Percentiles rank a stretch among this genome's conserved stretches.
phyloP scores from a whole-genome alignment of 2,888 invertebrate species.

The Mimas tiliae region DNA sequence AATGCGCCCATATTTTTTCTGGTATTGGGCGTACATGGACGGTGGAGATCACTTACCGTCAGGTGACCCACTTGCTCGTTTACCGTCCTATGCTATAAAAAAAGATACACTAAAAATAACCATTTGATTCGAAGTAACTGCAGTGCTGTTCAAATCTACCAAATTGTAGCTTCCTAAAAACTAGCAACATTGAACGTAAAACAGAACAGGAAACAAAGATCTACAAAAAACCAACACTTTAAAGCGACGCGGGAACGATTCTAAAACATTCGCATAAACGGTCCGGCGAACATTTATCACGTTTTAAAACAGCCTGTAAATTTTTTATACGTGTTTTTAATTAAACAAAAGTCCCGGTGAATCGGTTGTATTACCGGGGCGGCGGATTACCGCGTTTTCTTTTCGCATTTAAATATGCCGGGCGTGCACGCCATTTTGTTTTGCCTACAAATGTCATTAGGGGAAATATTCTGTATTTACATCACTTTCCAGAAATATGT shows the following conservation, averaged over 20 bases:
- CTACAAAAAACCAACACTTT: conserved; percentile 10
- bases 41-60: too few relatives aligned
- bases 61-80: too few relatives aligned
- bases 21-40: too few relatives aligned
- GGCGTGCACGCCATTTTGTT: conserved; percentile 18
- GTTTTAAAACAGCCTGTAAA: conserved; percentile 71
- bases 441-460: conserved; percentile 1
- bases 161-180: conserved; percentile 1
- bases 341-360: conserved; percentile 64
- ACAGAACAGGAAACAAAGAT: conserved; percentile 24
- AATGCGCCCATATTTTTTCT: too few relatives aligned
- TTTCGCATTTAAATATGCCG: conserved; percentile 15
- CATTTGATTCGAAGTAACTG: not conserved
- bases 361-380: conserved; percentile 21
- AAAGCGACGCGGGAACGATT: conserved; percentile 18
- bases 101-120: not conserved
- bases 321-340: conserved; percentile 83
- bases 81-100: too few relatives aligned
- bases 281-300: conserved; percentile 63
- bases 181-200: conserved; percentile 13
- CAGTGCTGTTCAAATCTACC: not conserved
- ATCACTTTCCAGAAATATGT: too few relatives aligned
- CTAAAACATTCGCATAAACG: conserved; percentile 14
- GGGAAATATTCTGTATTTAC: not conserved
- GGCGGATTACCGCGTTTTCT: conserved; percentile 25